Percentiles rank a stretch among this genome's conserved stretches.
Conservation (phyloP, 1,140 invertebrate genomes). For the Zaprionus gabonicus region DNA sequence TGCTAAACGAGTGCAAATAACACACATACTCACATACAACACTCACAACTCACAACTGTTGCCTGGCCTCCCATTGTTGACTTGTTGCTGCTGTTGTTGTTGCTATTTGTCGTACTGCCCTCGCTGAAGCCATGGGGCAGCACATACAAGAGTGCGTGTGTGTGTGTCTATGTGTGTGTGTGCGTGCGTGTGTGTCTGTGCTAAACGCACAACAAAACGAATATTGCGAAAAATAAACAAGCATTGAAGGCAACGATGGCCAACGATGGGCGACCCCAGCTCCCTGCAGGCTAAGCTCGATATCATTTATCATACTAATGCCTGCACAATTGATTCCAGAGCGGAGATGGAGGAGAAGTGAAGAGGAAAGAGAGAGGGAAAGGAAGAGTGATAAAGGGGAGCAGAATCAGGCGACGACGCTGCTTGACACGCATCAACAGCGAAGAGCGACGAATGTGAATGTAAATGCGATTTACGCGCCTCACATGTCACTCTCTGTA, state of each 20-base stretch:
- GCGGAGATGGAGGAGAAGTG: background rate
- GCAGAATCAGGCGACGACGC: constrained; percentile 7
- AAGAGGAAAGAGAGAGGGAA: background rate
- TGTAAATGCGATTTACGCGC: constrained; percentile 17
- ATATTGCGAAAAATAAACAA: constrained; percentile 16
- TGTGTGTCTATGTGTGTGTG: background rate
- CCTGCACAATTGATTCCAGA: constrained; percentile 56
- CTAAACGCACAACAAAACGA: constrained; percentile 30
- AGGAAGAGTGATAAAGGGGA: constrained; percentile 4
- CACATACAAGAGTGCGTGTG: background rate
- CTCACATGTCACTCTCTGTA: background rate
- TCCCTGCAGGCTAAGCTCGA: constrained; percentile 21
- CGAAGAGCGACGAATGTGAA: constrained; percentile 12
- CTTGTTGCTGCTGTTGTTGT: background rate
- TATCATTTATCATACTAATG: constrained; percentile 70
- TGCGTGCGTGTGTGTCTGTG: background rate
- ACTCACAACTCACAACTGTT: constrained; percentile 9
- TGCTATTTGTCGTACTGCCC: background rate
- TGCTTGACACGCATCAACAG: constrained; percentile 44
- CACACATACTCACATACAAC: background rate
- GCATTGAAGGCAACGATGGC: background rate
- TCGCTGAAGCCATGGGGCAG: background rate
- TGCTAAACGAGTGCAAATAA: constrained; percentile 1
- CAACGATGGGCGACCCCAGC: background rate
- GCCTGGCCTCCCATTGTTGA: background rate